A percentile compares a stretch with the other conserved stretches of the same genome.
Conservation (phyloP, 1,140 invertebrate genomes). For the Anastrepha ludens region DNA sequence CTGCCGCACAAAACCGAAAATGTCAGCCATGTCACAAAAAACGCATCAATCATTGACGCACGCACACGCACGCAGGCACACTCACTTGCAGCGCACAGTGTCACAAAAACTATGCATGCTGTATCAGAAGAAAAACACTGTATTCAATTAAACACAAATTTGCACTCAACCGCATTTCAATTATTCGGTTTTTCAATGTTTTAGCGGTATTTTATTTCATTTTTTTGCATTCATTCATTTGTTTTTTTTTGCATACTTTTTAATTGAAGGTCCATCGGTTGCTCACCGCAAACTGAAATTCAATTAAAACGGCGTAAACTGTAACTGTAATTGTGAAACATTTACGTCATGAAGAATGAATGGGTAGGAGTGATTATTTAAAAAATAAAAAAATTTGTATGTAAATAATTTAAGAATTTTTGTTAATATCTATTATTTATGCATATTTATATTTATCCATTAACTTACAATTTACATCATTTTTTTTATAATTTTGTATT, state of each 20-base stretch:
- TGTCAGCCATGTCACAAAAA: not conserved
- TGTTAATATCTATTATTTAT: no score
- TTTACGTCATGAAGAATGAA: not conserved
- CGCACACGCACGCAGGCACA: not conserved
- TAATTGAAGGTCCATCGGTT: not conserved
- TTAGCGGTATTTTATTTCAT: not conserved
- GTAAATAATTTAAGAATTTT: no score
- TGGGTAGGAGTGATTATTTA: no score
- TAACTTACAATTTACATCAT: no score
- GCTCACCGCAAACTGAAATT: conserved; percentile 4
- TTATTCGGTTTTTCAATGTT: conserved; percentile 26
- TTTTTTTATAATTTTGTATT: no score
- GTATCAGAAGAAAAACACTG: not conserved
- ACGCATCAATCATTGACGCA: not conserved
- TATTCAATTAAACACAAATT: conserved; percentile 43
- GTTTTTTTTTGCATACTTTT: not conserved
- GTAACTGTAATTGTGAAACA: not conserved
- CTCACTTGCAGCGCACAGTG: not conserved
- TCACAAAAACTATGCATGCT: not conserved
- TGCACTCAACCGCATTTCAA: conserved; percentile 47
- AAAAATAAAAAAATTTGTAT: no score
- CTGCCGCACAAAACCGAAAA: not conserved
- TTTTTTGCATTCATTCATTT: not conserved
- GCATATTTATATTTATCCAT: no score
- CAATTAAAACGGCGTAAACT: not conserved